Evolutionary conservation across 2,113 vertebrate species (phyloP), one percentile per base, ranked within the genome.

Genomic region (Fulica atra): DNA sequence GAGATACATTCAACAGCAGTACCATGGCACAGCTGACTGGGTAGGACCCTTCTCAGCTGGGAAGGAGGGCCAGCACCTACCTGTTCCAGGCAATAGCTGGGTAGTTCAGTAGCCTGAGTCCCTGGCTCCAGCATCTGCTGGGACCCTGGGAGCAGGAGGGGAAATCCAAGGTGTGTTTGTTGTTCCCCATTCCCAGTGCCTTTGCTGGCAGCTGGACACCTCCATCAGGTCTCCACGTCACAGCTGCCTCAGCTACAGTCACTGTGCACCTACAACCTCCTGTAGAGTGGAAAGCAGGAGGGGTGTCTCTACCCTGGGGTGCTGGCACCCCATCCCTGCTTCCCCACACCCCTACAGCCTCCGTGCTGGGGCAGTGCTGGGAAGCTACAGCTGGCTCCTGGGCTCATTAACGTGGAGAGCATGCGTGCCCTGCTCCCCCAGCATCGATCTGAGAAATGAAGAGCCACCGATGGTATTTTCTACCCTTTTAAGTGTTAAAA

Each of bases 401-500:
- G 59, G 66, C 92, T 97, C 88, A 92, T 97, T 96, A 96, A 53
- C 7, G 94, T 35, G 60, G 80, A 84, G 29, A 69, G 57, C 11
- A 44, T 24, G 77, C 4, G 3, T 90, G 79, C 82, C 81, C 77
- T 33, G 33, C 42, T 85, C 79, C 68, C 74, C 3, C 4, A 12
- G 5, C 90, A 97, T 96, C 79, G 92, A 97, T 97, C 95, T 84
- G 93, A 95, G 78, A 89, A 94, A 92, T n/a, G 81, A 96, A 78
- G 87, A 95, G 95, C 74, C 0, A 28, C 80, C 11, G 40, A 73
- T 97, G 94, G 89, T 96, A 97, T 97, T 97, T 96, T 89, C 96
- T 97, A 96, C 96, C 96, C 96, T 97, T 97, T 97, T 92, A 97
- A 96, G 94, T 97, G 96, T 95, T 97, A 97, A 97, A 97, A 95